Evolutionary conservation across 2,113 vertebrate genomes (phyloP), one percentile per base, ranked within the genome.

Genomic region (Tiliqua scincoides): DNA sequence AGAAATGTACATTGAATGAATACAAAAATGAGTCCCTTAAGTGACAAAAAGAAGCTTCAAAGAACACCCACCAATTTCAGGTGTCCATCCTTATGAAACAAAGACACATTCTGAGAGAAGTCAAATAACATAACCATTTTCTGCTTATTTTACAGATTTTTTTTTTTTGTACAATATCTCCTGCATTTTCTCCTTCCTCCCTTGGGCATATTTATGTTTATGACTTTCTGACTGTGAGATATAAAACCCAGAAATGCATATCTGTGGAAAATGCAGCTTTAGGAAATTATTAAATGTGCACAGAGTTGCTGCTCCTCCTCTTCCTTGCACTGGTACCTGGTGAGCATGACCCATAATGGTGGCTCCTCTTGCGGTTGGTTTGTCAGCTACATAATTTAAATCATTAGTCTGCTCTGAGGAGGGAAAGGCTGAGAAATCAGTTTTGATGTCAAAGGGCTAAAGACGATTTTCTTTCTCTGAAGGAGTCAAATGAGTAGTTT

Each of bases 341-440:
- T 15, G 68, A 84, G 57, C 54, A 3, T 6, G 79, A 57, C 21
- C n/a, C 48, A 21, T 23, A 85, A 62, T 3, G 27, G 0, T 4
- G 82, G 79, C 74, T 68, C 54, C 3, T 85, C 17, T 70, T 83
- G 11, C 57, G 37, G 21, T 85, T 71, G 71, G 52, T 61, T 78
- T 72, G 25, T 3, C 0, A 6, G 75, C 21, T 88, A 32, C 87
- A 67, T 77, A 27, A 43, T 62, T 80, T 93, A 86, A 89, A 91
- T 25, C 57, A 63, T 85, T 23, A 85, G 81, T 70, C 90, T 21
- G 14, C 35, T 67, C 59, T 30, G 48, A 89, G 57, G 83, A 82
- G 62, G 40, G 59, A n/a, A 90, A 89, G 74, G 84, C 87, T 92
- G 90, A 89, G 80, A 88, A 94, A 90, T 91, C 79, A 94, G 73